Evolutionary conservation across 2,797 vertebrate genomes (phyloP), one percentile per base, ranked within the genome.

Genomic region (Decapterus maruadsi): DNA sequence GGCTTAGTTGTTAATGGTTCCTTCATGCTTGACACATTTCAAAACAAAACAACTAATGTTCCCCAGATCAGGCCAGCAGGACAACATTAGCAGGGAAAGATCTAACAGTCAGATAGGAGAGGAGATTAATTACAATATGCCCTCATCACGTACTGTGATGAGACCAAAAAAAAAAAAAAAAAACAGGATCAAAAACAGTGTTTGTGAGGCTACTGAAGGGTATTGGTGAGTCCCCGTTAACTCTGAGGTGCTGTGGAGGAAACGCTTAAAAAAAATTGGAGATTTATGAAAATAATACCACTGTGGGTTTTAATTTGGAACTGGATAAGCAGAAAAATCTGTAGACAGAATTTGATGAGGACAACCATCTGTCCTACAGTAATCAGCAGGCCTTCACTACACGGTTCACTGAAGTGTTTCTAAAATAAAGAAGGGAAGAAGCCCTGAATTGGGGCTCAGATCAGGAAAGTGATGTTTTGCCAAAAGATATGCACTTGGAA

Each of bases 21-120:
- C 87, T 90, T 91, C 81, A 91, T 90, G 83, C 91, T 87, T 82
- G 90, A 93, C 88, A 88, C 83, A 86, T 90, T 89, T 93, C 78
- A 89, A 91, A 91, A 90, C 83, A 91, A 90, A 90, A 92, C 82
- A 87, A 88, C 87, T 86, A 87, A 92, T 89, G 90, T 87, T 89
- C 82, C 77, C 65, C 70, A 72, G 74, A 90, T 91, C 89, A 87
- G 81, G 78, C 86, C 87, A 92, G 88, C 90, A 93, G 90, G 89
- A 91, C 89, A 72, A 90, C 85, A 90, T 91, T 87, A 88, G 85
- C 75, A 19, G 50, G 67, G 69, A 82, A 73, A 87, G 89, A 92
- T 90, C 90, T 85, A 86, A 91, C 82, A 87, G 79, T 72, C 81
- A 87, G 92, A 93, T 88, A 91, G 81, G 51, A 84, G 75, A 76